Evolutionary conservation across 2,888 invertebrate species (phyloP), one percentile per base, ranked within the genome.

Genomic region (Mythimna impura): DNA sequence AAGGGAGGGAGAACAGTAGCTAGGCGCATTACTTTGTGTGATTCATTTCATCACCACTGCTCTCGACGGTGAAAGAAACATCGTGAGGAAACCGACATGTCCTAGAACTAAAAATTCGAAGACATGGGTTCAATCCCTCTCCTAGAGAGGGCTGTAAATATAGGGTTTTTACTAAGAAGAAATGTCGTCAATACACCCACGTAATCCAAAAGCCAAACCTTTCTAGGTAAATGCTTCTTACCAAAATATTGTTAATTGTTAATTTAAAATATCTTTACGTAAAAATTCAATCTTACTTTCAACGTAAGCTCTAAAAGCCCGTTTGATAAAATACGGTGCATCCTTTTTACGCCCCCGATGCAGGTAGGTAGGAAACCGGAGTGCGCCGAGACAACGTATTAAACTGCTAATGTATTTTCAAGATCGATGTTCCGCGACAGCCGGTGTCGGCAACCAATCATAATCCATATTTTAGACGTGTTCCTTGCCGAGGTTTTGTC

Each of bases 281-380:
- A 43, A 63, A 78, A 30, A 57, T 40, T 17, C 55, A 36, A 81
- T 58, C 5, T 20, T 58, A 4, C 30, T 36, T 66, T 14, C 22
- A 58, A 66, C 9, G 2, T 54, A 14, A 76, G 43, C 58, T 63
- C 8, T 58, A 58, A 65, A 57, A 81, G 12, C 47, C 9, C 52
- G 64, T 66, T 63, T 57, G 36, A 69, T 76, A 65, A 64, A 76
- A 74, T 57, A 57, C 12, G 43, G 50, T 77, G 69, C 76, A 76
- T 58, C 54, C 55, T 71, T 84, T 86, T 84, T 82, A 71, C 66
- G 52, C 58, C n/a, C 55, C 78, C 73, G 65, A 75, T 80, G 86
- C 87, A 89, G 86, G 89, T 86, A 87, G 86, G 89, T 86, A 85
- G 84, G 89, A 87, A 88, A 87, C 78, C 36, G 55, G 47, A 75